These are phyloP conservation scores for Echinarachnius parma DNA, from an alignment of 53 echinoderm and acorn worm genomes.

Conservation along the genomic window DNA sequence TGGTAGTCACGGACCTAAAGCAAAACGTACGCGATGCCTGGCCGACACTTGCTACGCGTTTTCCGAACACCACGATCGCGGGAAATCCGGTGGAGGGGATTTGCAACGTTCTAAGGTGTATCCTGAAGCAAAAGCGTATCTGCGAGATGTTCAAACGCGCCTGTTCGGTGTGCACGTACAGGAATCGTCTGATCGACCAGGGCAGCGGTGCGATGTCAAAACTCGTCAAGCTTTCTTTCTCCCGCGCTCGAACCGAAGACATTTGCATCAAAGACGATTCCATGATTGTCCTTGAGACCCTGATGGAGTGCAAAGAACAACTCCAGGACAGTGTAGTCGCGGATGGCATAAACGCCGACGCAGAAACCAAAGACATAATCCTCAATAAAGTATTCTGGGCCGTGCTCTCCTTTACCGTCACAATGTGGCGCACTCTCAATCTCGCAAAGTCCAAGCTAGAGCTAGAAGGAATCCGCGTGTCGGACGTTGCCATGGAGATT, in stretches of 20 bases:
- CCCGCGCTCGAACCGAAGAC: not conserved
- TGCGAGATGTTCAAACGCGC: slow-evolving; percentile 8
- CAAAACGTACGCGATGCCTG: slow-evolving; percentile 26
- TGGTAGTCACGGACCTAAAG: slow-evolving; percentile 16
- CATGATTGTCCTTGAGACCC: not conserved
- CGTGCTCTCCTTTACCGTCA: not conserved
- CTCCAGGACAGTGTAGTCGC: slow-evolving; percentile 10
- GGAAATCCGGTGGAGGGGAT: slow-evolving; percentile 9
- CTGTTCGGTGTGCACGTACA: not conserved
- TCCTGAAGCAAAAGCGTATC: slow-evolving; percentile 7
- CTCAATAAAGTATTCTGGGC: slow-evolving; percentile 8
- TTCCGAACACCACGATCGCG: slow-evolving; percentile 2
- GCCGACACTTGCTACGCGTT: slow-evolving; percentile 2
- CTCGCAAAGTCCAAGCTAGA: slow-evolving; percentile 5
- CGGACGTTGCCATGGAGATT: slow-evolving; percentile 17
- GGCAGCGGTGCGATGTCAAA: not conserved
- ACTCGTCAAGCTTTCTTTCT: not conserved
- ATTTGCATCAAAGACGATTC: not conserved
- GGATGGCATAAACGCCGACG: not conserved
- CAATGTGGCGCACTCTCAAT: slow-evolving; percentile 5
- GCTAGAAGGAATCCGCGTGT: not conserved
- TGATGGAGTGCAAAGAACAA: slow-evolving; percentile 14
- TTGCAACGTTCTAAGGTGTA: not conserved
- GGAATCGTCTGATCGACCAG: slow-evolving; percentile 1
- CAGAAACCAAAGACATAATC: slow-evolving; percentile 11